These are phyloP conservation scores for Muricea muricata DNA, from an alignment of 92 coral and sea anemone genomes.

Conservation along the genomic window DNA sequence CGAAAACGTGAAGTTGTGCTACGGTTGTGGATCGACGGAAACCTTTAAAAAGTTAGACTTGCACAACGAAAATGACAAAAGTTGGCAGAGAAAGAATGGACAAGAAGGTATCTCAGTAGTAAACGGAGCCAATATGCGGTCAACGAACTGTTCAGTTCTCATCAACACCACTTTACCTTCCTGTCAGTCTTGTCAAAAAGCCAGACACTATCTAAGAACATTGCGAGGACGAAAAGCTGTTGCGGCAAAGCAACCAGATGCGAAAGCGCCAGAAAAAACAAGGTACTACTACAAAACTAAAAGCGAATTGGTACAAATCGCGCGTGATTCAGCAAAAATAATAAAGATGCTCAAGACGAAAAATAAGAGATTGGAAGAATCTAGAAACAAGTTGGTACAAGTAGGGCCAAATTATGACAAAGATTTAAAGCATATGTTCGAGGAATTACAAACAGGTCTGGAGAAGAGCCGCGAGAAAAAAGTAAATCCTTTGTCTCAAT, in stretches of 20 bases:
- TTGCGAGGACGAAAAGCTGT: conserved; percentile 24
- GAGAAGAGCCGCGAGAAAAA: conserved; percentile 11
- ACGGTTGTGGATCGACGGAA: background rate
- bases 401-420: conserved; percentile 19
- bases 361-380: conserved; percentile 18
- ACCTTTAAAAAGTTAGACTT: background rate
- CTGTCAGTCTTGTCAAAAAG: conserved; percentile 27
- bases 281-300: conserved; percentile 5
- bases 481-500: conserved; percentile 18
- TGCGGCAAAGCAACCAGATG: background rate
- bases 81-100: background rate
- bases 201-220: conserved; percentile 48
- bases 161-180: background rate
- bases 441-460: conserved; percentile 7
- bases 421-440: conserved; percentile 17
- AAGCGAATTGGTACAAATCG: conserved; percentile 22
- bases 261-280: background rate
- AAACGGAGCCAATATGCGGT: background rate
- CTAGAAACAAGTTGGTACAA: background rate
- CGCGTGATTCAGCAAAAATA: conserved; percentile 26
- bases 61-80: background rate
- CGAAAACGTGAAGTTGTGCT: background rate
- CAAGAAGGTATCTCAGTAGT: background rate
- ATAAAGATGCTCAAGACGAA: conserved; percentile 14
- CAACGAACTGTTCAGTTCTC: background rate